These are phyloP conservation scores for Apotomis betuletana DNA, from an alignment of 2,888 invertebrate species.

Conservation along the genomic window DNA sequence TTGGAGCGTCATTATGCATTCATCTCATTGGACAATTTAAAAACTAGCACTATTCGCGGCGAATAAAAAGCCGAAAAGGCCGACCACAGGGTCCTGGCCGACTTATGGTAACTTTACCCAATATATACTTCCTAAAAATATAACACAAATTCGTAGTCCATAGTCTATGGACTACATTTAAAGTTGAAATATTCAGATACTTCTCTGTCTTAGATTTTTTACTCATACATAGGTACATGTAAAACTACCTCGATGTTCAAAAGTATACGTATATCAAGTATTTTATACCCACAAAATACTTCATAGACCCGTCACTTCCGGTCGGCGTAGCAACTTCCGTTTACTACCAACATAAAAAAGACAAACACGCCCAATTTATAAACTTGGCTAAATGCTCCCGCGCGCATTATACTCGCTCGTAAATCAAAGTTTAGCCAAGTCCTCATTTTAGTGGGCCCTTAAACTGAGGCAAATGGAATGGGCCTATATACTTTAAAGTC, in stretches of 20 bases:
- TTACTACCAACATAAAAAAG: constrained; percentile 50
- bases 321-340: constrained; percentile 42
- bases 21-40: too few species aligned
- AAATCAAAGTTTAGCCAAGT: constrained; percentile 52
- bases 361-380: constrained; percentile 52
- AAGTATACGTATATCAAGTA: constrained; percentile 3
- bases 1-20: too few species aligned
- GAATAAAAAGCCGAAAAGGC: too few species aligned
- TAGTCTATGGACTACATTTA: too few species aligned
- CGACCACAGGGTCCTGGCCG: too few species aligned
- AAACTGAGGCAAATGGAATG: constrained; percentile 14
- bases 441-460: constrained; percentile 45
- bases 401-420: constrained; percentile 46
- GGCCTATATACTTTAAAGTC: not conserved
- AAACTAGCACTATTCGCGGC: too few species aligned
- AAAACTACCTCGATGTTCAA: not conserved
- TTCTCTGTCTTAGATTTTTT: too few species aligned
- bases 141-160: too few species aligned
- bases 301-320: constrained; percentile 1
- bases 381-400: constrained; percentile 54
- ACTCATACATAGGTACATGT: too few species aligned
- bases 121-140: too few species aligned
- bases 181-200: too few species aligned
- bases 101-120: too few species aligned
- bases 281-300: constrained; percentile 22